Conservation (phyloP, 2,888 invertebrate genomes). For the Aphidius colemani region DNA sequence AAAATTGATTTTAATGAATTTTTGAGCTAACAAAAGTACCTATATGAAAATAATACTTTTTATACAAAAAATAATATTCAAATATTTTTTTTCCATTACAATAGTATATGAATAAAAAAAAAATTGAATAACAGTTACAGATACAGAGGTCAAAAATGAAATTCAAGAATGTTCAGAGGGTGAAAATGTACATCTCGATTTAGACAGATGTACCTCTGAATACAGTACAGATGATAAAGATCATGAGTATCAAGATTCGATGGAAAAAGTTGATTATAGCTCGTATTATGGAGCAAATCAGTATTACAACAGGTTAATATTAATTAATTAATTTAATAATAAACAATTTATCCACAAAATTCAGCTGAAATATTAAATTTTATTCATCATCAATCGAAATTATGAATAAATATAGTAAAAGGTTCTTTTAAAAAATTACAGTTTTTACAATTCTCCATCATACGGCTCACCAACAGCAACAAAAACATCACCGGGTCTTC, state of each 20-base stretch:
- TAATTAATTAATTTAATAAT: not conserved
- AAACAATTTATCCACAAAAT: not conserved
- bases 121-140: constrained; percentile 38
- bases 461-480: constrained; percentile 50
- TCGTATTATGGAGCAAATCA: constrained; percentile 53
- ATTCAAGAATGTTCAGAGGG: constrained; percentile 57
- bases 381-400: too few relatives aligned
- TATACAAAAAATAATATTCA: too few relatives aligned
- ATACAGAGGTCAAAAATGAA: constrained; percentile 57
- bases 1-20: too few relatives aligned
- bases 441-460: constrained; percentile 53
- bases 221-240: constrained; percentile 55
- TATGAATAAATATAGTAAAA: not conserved
- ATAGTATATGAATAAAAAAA: not conserved
- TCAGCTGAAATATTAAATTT: not conserved
- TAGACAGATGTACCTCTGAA: constrained; percentile 44
- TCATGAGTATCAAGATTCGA: constrained; percentile 55
- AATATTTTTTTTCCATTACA: too few relatives aligned
- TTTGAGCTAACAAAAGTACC: too few relatives aligned
- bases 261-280: constrained; percentile 56
- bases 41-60: too few relatives aligned
- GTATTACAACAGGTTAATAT: constrained; percentile 53
- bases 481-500: constrained; percentile 52
- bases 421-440: constrained; percentile 28
- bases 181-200: constrained; percentile 55